Evolutionary conservation across 2,113 vertebrate species (phyloP).

Genomic region (Daubentonia madagascariensis): DNA sequence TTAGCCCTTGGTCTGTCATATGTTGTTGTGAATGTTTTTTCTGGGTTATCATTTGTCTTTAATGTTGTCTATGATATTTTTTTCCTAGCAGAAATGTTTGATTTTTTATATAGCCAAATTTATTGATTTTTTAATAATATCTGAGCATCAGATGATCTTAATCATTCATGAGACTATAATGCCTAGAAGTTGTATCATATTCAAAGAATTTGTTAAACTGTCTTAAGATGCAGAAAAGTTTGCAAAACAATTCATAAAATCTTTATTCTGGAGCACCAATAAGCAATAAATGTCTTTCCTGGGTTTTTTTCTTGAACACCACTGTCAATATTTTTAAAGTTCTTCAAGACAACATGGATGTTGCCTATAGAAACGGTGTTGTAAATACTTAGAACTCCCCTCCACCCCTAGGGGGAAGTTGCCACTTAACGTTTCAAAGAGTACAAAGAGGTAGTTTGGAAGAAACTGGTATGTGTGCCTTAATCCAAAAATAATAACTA

Average conservation of each 20-base stretch:
- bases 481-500: background rate
- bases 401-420: background rate
- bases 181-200: background rate
- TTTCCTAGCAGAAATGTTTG: background rate
- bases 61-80: background rate
- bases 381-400: background rate
- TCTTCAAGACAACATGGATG: background rate
- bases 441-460: background rate
- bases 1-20: background rate
- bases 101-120: background rate
- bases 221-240: background rate
- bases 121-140: background rate
- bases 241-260: background rate
- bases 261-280: background rate
- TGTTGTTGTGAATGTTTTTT: background rate
- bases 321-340: background rate
- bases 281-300: background rate
- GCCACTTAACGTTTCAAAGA: slow-evolving; percentile 24
- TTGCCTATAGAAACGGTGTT: background rate
- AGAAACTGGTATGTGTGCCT: background rate
- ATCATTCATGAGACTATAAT: background rate
- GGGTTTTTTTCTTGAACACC: background rate
- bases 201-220: background rate
- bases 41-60: background rate
- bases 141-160: background rate